phyloP scores from a whole-genome alignment of 2,113 vertebrate species.

The Agapornis roseicollis region DNA sequence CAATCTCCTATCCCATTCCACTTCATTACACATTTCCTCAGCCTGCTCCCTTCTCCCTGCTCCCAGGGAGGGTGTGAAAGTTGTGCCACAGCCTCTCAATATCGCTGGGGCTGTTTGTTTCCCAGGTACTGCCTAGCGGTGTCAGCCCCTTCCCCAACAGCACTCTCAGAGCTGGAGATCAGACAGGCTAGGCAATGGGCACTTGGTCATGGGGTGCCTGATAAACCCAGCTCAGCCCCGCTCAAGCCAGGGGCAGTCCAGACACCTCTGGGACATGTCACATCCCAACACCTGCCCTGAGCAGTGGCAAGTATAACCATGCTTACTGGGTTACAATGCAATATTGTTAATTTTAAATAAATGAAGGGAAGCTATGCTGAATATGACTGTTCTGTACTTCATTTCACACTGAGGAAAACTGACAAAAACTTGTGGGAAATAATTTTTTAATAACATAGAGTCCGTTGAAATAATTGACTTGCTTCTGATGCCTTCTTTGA shows the following conservation, averaged over 20 bases:
- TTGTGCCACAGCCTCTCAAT: accelerated
- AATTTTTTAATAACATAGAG: not conserved
- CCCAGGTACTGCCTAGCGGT: accelerated
- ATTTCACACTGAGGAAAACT: not conserved
- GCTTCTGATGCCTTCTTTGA: conserved; percentile 31
- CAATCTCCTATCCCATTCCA: accelerated
- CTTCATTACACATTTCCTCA: not conserved
- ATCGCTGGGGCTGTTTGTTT: accelerated
- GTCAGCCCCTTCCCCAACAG: accelerated
- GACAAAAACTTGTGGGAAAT: not conserved
- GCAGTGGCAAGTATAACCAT: not conserved
- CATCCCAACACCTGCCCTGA: accelerated
- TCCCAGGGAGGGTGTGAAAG: not conserved
- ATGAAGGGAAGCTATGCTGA: not conserved
- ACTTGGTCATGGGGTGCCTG: accelerated
- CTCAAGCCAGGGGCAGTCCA: not conserved
- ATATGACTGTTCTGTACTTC: not conserved
- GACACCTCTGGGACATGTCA: accelerated
- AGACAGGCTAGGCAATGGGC: not conserved
- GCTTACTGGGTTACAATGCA: not conserved
- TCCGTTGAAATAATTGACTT: conserved; percentile 46
- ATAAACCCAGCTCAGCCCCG: not conserved
- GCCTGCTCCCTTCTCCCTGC: not conserved
- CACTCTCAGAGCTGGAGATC: not conserved
- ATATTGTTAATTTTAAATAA: not conserved